phyloP scores from a whole-genome alignment of 2,888 invertebrate genomes.

The Cosmia pyralina region DNA sequence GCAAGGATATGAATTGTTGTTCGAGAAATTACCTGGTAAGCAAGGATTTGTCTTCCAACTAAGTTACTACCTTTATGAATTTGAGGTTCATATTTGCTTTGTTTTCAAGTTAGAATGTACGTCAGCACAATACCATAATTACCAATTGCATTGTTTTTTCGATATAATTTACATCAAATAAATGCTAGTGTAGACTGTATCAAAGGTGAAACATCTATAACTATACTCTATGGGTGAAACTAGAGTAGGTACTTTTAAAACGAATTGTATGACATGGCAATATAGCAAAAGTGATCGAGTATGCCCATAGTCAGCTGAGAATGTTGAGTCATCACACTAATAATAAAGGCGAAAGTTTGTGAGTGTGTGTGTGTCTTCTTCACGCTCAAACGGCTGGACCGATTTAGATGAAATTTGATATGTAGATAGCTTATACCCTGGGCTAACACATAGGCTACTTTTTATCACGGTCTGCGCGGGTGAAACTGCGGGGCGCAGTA shows the following conservation, averaged over 20 bases:
- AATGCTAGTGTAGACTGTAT: not conserved
- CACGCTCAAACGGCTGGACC: no score
- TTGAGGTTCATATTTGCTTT: not conserved
- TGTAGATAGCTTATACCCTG: no score
- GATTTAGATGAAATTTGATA: no score
- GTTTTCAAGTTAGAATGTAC: not conserved
- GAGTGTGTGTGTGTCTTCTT: no score
- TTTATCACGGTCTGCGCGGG: no score
- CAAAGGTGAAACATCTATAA: no score
- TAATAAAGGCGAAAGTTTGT: no score
- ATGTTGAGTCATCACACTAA: no score
- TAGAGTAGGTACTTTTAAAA: not conserved
- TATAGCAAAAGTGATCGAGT: not conserved
- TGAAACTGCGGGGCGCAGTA: no score
- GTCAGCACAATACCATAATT: no score
- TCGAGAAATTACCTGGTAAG: constrained; percentile 82
- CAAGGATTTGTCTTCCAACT: constrained; percentile 5
- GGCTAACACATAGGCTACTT: no score
- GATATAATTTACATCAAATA: constrained; percentile 2
- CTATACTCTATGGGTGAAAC: no score
- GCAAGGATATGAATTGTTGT: constrained; percentile 76
- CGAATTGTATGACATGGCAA: not conserved
- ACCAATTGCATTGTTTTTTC: constrained; percentile 8
- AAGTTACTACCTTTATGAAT: not conserved
- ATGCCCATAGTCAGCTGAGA: not conserved